Evolutionary conservation across 2,113 vertebrate species (phyloP).

Genomic region (Nansenia antarctica): DNA sequence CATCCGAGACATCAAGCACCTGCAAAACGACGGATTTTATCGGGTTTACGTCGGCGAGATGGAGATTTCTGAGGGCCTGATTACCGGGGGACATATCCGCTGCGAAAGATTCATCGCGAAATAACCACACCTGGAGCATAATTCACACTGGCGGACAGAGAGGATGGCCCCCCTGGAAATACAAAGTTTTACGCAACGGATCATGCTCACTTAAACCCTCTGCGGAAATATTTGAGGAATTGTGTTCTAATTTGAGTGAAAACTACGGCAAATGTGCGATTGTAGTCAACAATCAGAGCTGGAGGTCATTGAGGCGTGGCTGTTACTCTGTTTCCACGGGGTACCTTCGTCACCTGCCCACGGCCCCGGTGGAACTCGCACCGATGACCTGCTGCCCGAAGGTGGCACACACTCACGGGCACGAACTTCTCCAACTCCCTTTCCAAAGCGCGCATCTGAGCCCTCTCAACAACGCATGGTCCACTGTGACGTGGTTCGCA

Average conservation of each 20-base stretch:
- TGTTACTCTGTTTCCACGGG: not conserved
- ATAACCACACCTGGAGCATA: constrained; percentile 6
- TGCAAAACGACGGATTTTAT: constrained; percentile 17
- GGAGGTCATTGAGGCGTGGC: not conserved
- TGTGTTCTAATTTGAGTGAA: constrained; percentile 9
- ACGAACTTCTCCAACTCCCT: constrained; percentile 18
- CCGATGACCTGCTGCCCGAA: constrained; percentile 12
- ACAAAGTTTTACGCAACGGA: constrained; percentile 13
- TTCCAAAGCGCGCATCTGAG: constrained; percentile 16
- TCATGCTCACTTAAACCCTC: not conserved
- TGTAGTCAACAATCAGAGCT: constrained; percentile 10
- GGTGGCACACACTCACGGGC: constrained; percentile 6
- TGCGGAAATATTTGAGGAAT: constrained; percentile 13
- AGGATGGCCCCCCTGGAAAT: constrained; percentile 34
- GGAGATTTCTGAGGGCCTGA: constrained; percentile 20
- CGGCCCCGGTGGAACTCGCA: not conserved
- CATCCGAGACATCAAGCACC: constrained; percentile 8
- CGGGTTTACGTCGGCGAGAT: constrained; percentile 19
- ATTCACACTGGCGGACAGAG: constrained; percentile 16
- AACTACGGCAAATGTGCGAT: constrained; percentile 19
- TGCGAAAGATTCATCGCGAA: not conserved
- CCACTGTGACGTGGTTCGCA: constrained; percentile 18
- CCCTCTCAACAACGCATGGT: constrained; percentile 16
- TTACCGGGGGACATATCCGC: constrained; percentile 15
- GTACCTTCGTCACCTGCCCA: not conserved